phyloP scores from a whole-genome alignment of 2,888 invertebrate species.

The Synanthedon myopaeformis region DNA sequence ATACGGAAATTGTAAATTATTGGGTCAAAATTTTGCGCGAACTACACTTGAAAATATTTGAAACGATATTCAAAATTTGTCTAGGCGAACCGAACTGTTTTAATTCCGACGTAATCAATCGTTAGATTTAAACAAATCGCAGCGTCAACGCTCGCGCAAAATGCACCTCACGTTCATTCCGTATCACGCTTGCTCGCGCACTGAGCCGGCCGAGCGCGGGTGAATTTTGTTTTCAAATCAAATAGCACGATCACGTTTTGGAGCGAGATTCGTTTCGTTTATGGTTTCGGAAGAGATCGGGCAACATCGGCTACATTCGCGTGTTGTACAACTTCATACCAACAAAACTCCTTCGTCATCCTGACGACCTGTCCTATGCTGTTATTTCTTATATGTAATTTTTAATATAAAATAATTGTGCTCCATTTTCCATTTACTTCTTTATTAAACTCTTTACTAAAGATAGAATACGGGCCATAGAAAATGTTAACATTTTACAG shows the following conservation, averaged over 20 bases:
- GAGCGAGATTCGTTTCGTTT: conserved; percentile 54
- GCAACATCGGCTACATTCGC: conserved; percentile 36
- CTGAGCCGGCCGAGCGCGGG: conserved; percentile 46
- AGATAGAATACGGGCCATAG: too few relatives aligned
- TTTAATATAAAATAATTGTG: too few relatives aligned
- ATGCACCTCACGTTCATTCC: conserved; percentile 71
- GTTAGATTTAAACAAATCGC: conserved; percentile 56
- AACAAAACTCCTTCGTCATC: conserved; percentile 9
- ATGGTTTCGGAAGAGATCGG: conserved; percentile 40
- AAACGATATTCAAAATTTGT: conserved; percentile 37
- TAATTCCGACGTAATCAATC: conserved; percentile 61
- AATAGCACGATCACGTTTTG: conserved; percentile 61
- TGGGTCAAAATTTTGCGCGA: conserved; percentile 65
- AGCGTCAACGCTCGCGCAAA: conserved; percentile 69
- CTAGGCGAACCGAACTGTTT: conserved; percentile 61
- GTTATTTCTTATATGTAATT: too few relatives aligned
- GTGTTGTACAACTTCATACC: conserved; percentile 35
- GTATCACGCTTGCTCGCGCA: conserved; percentile 71
- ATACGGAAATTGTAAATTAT: conserved; percentile 64
- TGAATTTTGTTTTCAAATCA: conserved; percentile 64
- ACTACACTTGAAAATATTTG: conserved; percentile 50
- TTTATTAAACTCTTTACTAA: too few relatives aligned
- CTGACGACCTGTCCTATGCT: background rate
- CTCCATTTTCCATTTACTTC: too few relatives aligned
- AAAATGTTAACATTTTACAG: too few relatives aligned